phyloP scores from a whole-genome alignment of 2,888 invertebrate species.

The Stramonita haemastoma region DNA sequence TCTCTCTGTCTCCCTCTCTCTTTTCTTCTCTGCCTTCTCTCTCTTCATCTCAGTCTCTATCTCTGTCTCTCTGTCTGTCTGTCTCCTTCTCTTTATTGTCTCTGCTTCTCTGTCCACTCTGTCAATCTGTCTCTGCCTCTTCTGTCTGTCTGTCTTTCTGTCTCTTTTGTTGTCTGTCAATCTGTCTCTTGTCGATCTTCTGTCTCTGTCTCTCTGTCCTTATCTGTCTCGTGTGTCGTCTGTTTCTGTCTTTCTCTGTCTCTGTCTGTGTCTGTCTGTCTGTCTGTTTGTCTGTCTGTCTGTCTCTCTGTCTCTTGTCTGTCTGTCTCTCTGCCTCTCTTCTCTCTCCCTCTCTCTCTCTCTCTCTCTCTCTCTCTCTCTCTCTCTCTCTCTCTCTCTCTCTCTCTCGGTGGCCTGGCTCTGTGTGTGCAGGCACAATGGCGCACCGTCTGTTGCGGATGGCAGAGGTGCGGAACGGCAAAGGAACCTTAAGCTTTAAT shows the following conservation, averaged over 20 bases:
- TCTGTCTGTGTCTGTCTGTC: neutral
- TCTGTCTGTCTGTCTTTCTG: neutral
- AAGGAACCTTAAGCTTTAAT: slow-evolving; percentile 9
- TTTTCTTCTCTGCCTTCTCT: too few relatives aligned
- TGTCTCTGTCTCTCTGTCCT: neutral
- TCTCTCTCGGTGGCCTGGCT: neutral
- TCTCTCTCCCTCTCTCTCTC: neutral
- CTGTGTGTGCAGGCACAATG: neutral
- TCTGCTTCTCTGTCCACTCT: too few relatives aligned
- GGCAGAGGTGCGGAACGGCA: slow-evolving; percentile 11
- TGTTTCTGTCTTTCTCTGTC: neutral
- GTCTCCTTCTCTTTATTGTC: too few relatives aligned
- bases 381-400: too few relatives aligned
- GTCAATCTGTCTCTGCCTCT: neutral
- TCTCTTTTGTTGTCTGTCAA: neutral
- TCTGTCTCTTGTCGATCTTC: too few relatives aligned
- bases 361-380: neutral
- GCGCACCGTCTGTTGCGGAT: neutral
- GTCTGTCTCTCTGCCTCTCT: neutral
- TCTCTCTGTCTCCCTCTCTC: too few relatives aligned
- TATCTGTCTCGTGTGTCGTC: too few relatives aligned
- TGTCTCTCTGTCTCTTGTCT: neutral
- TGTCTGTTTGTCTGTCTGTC: neutral
- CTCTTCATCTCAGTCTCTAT: too few relatives aligned
- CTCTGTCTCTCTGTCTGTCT: too few relatives aligned